Conservation (phyloP, 2,797 vertebrate species). For the Pagetopsis macropterus region DNA sequence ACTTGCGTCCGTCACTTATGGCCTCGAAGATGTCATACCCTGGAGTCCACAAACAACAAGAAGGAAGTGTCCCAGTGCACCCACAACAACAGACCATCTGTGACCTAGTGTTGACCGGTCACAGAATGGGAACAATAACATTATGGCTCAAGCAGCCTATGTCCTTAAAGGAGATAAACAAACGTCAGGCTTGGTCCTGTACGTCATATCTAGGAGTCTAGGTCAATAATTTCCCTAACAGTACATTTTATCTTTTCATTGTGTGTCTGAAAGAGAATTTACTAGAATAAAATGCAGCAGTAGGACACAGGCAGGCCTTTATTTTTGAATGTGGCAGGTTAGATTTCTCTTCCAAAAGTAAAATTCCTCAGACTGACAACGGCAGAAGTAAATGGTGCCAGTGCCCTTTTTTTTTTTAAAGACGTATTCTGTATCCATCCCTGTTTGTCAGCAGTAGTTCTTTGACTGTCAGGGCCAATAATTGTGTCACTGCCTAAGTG, state of each 20-base stretch:
- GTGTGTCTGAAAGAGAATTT: background rate
- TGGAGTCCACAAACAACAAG: too few relatives aligned
- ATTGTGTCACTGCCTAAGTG: background rate
- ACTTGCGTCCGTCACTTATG: too few relatives aligned
- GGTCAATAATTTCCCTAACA: too few relatives aligned
- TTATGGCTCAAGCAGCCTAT: too few relatives aligned
- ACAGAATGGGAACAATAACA: too few relatives aligned
- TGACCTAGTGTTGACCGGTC: too few relatives aligned
- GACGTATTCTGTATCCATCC: background rate
- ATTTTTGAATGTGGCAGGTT: conserved; percentile 9
- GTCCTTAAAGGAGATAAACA: too few relatives aligned
- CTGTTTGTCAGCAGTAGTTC: conserved; percentile 20
- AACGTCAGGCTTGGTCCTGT: too few relatives aligned
- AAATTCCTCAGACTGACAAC: background rate
- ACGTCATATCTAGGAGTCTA: too few relatives aligned
- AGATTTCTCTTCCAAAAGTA: conserved; percentile 7
- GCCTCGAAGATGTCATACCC: too few relatives aligned
- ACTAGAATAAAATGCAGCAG: conserved; percentile 6
- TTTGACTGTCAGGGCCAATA: conserved; percentile 21
- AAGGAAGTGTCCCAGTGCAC: too few relatives aligned
- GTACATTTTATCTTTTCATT: conserved; percentile 1
- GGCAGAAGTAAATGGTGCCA: background rate
- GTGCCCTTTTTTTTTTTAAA: background rate
- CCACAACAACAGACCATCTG: too few relatives aligned
- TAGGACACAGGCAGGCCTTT: background rate